These are phyloP conservation scores for Lophius piscatorius DNA, from an alignment of 2,113 vertebrate species.

Conservation along the genomic window DNA sequence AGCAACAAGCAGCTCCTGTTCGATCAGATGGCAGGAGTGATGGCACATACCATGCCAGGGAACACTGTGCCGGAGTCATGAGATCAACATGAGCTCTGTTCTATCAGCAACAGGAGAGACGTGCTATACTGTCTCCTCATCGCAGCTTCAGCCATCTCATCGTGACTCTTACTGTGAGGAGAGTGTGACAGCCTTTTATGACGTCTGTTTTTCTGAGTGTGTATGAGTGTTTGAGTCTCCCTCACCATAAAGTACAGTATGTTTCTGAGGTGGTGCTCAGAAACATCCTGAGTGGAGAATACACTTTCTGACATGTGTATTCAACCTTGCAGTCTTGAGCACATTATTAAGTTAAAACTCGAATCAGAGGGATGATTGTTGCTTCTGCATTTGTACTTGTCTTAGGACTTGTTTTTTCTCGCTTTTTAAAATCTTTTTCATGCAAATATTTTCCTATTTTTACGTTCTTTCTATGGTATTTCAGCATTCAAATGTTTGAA, in stretches of 20 bases:
- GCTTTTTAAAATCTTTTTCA: not conserved
- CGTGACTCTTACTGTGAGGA: constrained; percentile 29
- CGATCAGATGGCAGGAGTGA: constrained; percentile 65
- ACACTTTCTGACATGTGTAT: not conserved
- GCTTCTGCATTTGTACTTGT: constrained; percentile 4
- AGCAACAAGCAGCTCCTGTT: constrained; percentile 67
- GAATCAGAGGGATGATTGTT: constrained; percentile 11
- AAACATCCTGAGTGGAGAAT: not conserved
- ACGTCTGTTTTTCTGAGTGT: constrained; percentile 9
- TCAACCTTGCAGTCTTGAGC: not conserved
- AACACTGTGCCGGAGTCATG: constrained; percentile 57
- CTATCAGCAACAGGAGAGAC: constrained; percentile 37
- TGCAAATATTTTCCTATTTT: too few relatives aligned
- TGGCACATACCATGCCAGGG: constrained; percentile 59
- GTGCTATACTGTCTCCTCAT: constrained; percentile 19
- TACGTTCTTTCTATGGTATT: too few relatives aligned
- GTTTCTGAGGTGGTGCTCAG: constrained; percentile 28
- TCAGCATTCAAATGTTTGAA: not conserved
- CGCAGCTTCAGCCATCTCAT: constrained; percentile 24
- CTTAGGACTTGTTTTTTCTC: not conserved
- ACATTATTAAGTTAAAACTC: not conserved
- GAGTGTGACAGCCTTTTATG: constrained; percentile 30
- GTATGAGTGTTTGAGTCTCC: not conserved
- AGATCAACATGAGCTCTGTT: constrained; percentile 50
- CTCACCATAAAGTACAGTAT: constrained; percentile 6